These are phyloP conservation scores for Mythimna ferrago DNA, from an alignment of 2,888 invertebrate species.

Conservation along the genomic window DNA sequence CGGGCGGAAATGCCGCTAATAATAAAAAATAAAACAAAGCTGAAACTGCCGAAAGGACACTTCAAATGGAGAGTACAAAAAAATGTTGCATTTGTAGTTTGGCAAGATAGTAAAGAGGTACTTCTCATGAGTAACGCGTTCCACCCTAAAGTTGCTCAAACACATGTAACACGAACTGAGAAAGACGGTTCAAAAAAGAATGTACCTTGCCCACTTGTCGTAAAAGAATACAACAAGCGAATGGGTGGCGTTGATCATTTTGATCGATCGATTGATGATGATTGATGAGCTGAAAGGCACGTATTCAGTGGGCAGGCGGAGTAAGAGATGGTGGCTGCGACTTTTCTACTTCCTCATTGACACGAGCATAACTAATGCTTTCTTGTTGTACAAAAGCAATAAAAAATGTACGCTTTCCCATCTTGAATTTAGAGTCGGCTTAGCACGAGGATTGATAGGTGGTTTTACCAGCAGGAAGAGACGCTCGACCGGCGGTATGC, in stretches of 20 bases:
- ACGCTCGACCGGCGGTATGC: conserved; percentile 22
- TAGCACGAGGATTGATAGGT: conserved; percentile 57
- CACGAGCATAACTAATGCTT: conserved; percentile 60
- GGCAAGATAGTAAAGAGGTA: conserved; percentile 64
- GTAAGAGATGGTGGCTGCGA: conserved; percentile 61
- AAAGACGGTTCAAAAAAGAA: conserved; percentile 54
- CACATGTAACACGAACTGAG: conserved; percentile 50
- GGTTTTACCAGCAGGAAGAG: conserved; percentile 53
- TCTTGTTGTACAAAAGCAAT: conserved; percentile 48
- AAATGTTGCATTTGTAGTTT: conserved; percentile 60
- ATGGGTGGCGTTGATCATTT: conserved; percentile 66
- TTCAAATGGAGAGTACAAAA: conserved; percentile 62
- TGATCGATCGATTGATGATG: too few relatives aligned
- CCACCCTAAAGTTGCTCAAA: conserved; percentile 59
- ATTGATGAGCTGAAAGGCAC: conserved; percentile 48
- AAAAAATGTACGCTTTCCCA: conserved; percentile 46
- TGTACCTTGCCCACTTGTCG: conserved; percentile 40
- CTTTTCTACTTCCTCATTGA: conserved; percentile 65
- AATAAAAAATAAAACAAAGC: conserved; percentile 49
- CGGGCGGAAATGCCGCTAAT: conserved; percentile 57
- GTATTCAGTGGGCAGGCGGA: conserved; percentile 61
- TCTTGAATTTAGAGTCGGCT: conserved; percentile 59
- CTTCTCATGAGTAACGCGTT: conserved; percentile 63
- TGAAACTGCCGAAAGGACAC: conserved; percentile 60
- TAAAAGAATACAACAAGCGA: conserved; percentile 65